Evolutionary conservation across 1,140 invertebrate genomes (phyloP).

Genomic region (Drosophila kohkoa): DNA sequence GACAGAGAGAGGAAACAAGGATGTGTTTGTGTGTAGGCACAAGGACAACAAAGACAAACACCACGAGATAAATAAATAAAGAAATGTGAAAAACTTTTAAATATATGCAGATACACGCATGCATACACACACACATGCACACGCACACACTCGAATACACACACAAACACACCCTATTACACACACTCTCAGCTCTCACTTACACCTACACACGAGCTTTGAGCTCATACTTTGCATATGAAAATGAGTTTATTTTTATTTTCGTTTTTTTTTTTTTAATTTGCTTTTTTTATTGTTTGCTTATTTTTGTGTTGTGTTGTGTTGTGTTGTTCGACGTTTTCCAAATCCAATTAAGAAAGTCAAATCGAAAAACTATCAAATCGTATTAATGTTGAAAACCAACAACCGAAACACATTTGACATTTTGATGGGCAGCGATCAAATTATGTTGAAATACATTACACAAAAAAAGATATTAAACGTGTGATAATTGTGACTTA

Average conservation of each 20-base stretch:
- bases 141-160: not conserved
- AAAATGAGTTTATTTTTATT: constrained; percentile 69
- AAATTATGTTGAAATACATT: constrained; percentile 13
- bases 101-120: constrained; percentile 73
- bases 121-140: constrained; percentile 23
- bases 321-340: not conserved
- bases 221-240: constrained; percentile 63
- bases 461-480: not conserved
- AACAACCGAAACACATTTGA: constrained; percentile 26
- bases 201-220: not conserved
- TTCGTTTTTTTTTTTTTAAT: constrained; percentile 41
- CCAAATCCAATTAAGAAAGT: constrained; percentile 57
- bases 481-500: not conserved
- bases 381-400: constrained; percentile 37
- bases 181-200: not conserved
- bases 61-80: constrained; percentile 68
- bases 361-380: constrained; percentile 60
- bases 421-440: constrained; percentile 48
- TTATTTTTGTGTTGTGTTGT: constrained; percentile 6
- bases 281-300: constrained; percentile 16
- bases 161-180: not conserved
- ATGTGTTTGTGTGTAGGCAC: constrained; percentile 13
- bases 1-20: not conserved
- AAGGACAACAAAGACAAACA: constrained; percentile 58
- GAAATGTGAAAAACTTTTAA: constrained; percentile 65